A percentile compares a stretch with the other conserved stretches of the same genome.
Conservation (phyloP, 2,113 vertebrate species). For the Larimichthys polyactis region DNA sequence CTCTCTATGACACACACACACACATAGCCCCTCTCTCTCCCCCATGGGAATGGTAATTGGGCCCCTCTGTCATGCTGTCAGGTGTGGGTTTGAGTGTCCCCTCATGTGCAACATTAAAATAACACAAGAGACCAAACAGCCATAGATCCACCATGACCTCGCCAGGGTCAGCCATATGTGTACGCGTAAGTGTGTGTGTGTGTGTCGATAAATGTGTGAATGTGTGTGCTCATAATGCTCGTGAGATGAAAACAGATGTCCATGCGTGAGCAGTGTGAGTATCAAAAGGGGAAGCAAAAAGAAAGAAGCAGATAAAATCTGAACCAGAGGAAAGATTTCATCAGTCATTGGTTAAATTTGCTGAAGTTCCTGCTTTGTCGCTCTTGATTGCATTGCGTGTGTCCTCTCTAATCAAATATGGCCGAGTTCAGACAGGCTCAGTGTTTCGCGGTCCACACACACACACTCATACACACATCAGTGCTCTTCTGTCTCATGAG, state of each 20-base stretch:
- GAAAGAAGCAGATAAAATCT: constrained; percentile 47
- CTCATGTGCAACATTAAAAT: constrained; percentile 75
- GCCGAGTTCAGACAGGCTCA: constrained; percentile 50
- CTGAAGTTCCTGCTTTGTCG: constrained; percentile 60
- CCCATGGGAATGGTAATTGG: constrained; percentile 73
- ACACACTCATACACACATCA: constrained; percentile 38
- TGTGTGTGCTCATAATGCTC: constrained; percentile 20
- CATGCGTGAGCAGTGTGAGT: background rate
- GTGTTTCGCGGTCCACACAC: constrained; percentile 37
- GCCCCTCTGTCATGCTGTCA: constrained; percentile 76
- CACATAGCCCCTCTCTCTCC: constrained; percentile 16
- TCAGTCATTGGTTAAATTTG: constrained; percentile 47
- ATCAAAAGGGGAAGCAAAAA: background rate
- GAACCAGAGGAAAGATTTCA: constrained; percentile 44
- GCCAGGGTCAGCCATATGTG: constrained; percentile 46
- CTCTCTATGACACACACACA: constrained; percentile 29
- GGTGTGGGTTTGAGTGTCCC: constrained; percentile 68
- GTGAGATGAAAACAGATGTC: constrained; percentile 13
- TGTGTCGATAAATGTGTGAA: background rate
- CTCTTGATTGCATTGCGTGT: constrained; percentile 61
- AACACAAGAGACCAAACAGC: constrained; percentile 70
- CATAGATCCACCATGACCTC: constrained; percentile 68
- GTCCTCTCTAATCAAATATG: constrained; percentile 73
- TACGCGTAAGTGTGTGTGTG: background rate
- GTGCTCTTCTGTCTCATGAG: constrained; percentile 71